A percentile compares a stretch with the other conserved stretches of the same genome.
Conservation (phyloP, 1,140 invertebrate genomes). For the Rhysida immarginata region DNA sequence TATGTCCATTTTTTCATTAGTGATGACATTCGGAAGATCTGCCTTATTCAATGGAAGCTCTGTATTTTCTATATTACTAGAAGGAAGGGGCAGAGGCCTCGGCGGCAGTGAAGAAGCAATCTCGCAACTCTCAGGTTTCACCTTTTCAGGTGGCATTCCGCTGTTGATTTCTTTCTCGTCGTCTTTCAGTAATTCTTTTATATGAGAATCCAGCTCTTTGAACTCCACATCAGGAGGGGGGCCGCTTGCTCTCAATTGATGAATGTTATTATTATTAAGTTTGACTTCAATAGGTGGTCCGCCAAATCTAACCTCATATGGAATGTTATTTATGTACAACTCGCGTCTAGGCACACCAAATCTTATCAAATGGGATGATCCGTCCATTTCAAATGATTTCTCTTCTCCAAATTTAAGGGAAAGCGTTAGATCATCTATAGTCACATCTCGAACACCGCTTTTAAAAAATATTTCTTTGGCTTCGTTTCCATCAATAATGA, state of each 20-base stretch:
- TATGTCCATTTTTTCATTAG: too few relatives aligned
- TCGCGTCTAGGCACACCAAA: constrained; percentile 85
- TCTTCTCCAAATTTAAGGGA: constrained; percentile 21
- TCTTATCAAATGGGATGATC: constrained; percentile 44
- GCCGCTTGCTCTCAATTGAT: constrained; percentile 62
- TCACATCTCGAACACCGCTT: constrained; percentile 19
- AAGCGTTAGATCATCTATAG: constrained; percentile 20
- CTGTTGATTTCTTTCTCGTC: too few relatives aligned
- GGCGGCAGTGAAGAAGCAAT: too few relatives aligned
- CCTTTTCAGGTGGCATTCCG: too few relatives aligned
- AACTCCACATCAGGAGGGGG: constrained; percentile 50
- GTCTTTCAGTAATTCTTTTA: not conserved
- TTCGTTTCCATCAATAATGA: constrained; percentile 66
- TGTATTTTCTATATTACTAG: too few relatives aligned
- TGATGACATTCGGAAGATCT: too few relatives aligned
- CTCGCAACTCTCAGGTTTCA: too few relatives aligned
- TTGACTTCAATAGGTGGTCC: constrained; percentile 70
- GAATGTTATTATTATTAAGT: constrained; percentile 51
- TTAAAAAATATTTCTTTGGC: constrained; percentile 68
- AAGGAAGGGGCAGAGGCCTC: too few relatives aligned
- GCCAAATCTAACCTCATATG: constrained; percentile 78
- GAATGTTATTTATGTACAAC: constrained; percentile 62
- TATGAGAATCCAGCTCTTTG: not conserved
- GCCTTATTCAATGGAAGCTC: too few relatives aligned
- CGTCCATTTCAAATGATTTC: constrained; percentile 31